Evolutionary conservation across 2,888 invertebrate genomes (phyloP).

Genomic region (Napeogenes sylphis): DNA sequence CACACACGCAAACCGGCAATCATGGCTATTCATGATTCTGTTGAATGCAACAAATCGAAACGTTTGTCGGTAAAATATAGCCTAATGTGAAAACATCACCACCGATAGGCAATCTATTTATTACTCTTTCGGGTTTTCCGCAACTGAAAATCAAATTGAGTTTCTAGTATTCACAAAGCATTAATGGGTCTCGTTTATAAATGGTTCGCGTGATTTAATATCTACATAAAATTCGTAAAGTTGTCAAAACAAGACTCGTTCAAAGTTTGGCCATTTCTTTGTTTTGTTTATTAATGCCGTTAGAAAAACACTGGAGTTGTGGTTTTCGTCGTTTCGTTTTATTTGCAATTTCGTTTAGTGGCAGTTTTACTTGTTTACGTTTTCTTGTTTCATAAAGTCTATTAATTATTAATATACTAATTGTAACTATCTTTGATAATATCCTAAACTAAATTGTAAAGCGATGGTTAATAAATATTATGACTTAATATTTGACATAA

Average conservation of each 20-base stretch:
- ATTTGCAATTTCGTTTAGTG: slow-evolving; percentile 64
- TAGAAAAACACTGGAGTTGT: slow-evolving; percentile 55
- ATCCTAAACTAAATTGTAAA: slow-evolving; percentile 23
- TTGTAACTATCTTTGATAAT: not conserved
- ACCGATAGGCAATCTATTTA: slow-evolving; percentile 27
- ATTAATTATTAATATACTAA: slow-evolving; percentile 29
- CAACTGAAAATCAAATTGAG: slow-evolving; percentile 20
- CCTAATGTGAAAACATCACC: slow-evolving; percentile 34
- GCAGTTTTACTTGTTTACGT: slow-evolving; percentile 56
- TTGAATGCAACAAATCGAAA: slow-evolving; percentile 66
- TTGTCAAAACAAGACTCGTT: slow-evolving; percentile 49
- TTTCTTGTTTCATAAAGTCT: slow-evolving; percentile 22
- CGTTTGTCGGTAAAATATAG: slow-evolving; percentile 38
- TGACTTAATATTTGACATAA: not conserved
- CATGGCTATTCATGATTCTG: slow-evolving; percentile 53
- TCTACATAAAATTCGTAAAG: slow-evolving; percentile 42
- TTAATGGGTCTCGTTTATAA: slow-evolving; percentile 23
- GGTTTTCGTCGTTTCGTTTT: slow-evolving; percentile 56
- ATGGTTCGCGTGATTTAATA: slow-evolving; percentile 25
- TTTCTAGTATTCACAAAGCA: slow-evolving; percentile 19
- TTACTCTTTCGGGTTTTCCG: slow-evolving; percentile 26
- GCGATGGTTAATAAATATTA: slow-evolving; percentile 1
- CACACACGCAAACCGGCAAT: slow-evolving; percentile 66
- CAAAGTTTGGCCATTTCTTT: slow-evolving; percentile 58
- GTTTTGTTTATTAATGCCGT: slow-evolving; percentile 65